Evolutionary conservation across 2,113 vertebrate species (phyloP).

Genomic region (Pygoscelis adeliae): DNA sequence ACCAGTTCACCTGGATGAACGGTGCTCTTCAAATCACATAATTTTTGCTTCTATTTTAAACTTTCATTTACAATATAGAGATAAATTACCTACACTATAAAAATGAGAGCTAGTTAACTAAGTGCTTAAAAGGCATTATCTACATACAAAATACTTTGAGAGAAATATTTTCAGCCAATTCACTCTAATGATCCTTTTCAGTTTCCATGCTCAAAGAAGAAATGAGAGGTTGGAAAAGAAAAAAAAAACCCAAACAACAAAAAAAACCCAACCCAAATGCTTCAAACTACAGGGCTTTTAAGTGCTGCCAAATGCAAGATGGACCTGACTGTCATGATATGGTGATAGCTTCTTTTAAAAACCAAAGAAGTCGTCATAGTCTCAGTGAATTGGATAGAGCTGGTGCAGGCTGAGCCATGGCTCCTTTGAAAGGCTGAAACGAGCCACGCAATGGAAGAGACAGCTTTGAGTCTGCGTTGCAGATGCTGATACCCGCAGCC

Average conservation of each 20-base stretch:
- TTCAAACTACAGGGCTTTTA: background rate
- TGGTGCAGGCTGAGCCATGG: background rate
- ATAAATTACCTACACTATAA: background rate
- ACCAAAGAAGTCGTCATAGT: background rate
- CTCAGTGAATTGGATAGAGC: background rate
- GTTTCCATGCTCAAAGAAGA: background rate
- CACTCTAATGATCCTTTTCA: background rate
- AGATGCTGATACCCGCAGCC: background rate
- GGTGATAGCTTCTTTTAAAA: background rate
- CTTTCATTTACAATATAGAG: background rate
- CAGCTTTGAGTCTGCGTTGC: background rate
- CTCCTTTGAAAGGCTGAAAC: background rate
- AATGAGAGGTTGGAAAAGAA: background rate
- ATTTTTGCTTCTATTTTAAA: background rate
- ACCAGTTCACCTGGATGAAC: background rate
- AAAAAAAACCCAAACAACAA: background rate
- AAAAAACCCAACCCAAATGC: background rate
- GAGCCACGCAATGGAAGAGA: background rate
- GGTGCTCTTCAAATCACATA: background rate
- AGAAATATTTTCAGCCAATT: background rate
- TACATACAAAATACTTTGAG: background rate
- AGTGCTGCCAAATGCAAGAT: background rate
- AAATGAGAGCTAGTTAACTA: background rate
- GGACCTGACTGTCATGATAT: background rate
- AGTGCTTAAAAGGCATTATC: background rate